Evolutionary conservation across 2,888 invertebrate species (phyloP).

Genomic region (Philereme vetulata): DNA sequence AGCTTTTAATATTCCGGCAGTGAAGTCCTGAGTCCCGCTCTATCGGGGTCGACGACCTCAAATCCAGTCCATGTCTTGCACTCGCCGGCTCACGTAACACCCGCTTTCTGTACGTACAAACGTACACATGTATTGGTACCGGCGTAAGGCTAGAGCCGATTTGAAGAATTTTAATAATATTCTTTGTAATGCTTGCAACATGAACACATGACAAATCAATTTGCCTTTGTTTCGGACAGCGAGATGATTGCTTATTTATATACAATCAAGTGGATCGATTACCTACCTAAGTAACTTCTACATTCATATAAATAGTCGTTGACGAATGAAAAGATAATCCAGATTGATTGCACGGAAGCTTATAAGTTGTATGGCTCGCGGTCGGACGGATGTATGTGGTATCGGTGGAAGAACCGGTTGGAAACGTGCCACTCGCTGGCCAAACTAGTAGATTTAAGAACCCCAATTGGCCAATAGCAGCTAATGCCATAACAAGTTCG

Average conservation of each 20-base stretch:
- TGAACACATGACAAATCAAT: slow-evolving; percentile 25
- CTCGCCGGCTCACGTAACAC: slow-evolving; percentile 76
- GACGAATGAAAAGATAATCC: slow-evolving; percentile 18
- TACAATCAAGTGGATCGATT: slow-evolving; percentile 32
- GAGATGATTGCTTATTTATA: slow-evolving; percentile 33
- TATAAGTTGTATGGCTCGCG: slow-evolving; percentile 35
- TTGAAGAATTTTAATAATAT: slow-evolving; percentile 30
- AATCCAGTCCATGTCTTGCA: slow-evolving; percentile 81
- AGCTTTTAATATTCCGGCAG: slow-evolving; percentile 70
- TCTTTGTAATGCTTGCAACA: slow-evolving; percentile 28
- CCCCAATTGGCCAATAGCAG: slow-evolving; percentile 29
- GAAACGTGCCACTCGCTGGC: slow-evolving; percentile 37
- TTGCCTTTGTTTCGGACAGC: slow-evolving; percentile 27
- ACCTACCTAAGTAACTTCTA: slow-evolving; percentile 17
- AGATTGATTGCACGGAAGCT: slow-evolving; percentile 28
- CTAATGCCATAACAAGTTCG: slow-evolving; percentile 24
- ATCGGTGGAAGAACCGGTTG: slow-evolving; percentile 38
- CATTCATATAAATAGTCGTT: slow-evolving; percentile 7
- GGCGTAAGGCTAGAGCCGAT: slow-evolving; percentile 28
- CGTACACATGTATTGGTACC: slow-evolving; percentile 39
- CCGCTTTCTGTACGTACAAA: slow-evolving; percentile 67
- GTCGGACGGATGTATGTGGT: slow-evolving; percentile 34
- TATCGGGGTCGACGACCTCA: slow-evolving; percentile 72
- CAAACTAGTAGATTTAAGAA: slow-evolving; percentile 31
- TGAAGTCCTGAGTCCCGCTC: slow-evolving; percentile 79